Percentiles rank a stretch among this genome's conserved stretches.
These are phyloP conservation scores for Willowsia nigromaculata DNA, from an alignment of 2,888 invertebrate species.

Conservation along the genomic window DNA sequence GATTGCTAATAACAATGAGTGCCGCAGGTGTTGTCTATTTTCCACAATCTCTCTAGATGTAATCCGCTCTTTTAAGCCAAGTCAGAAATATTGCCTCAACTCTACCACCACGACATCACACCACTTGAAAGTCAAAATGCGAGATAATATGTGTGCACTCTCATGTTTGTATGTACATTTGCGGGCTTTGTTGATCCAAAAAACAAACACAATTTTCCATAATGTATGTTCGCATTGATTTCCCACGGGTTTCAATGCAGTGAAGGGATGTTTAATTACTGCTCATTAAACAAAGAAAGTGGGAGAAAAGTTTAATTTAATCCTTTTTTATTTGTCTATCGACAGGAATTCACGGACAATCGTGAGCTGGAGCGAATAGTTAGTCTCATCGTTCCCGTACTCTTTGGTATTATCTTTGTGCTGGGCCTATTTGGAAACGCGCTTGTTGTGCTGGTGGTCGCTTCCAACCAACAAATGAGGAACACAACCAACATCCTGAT, in stretches of 20 bases:
- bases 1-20: background rate
- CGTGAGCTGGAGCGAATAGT: slow-evolving; percentile 84
- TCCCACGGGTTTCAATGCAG: background rate
- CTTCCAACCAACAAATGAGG: slow-evolving; percentile 87
- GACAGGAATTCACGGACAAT: slow-evolving; percentile 78
- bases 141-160: background rate
- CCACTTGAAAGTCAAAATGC: background rate
- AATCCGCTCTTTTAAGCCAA: background rate
- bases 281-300: background rate
- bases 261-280: background rate
- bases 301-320: background rate
- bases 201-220: background rate
- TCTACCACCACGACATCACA: no score
- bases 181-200: background rate
- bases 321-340: background rate
- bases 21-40: slow-evolving; percentile 9
- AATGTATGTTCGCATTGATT: background rate
- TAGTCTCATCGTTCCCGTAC: slow-evolving; percentile 87
- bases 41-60: background rate
- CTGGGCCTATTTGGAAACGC: slow-evolving; percentile 93
- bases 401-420: slow-evolving; percentile 92
- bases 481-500: slow-evolving; percentile 96
- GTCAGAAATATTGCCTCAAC: background rate
- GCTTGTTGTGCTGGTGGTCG: slow-evolving; percentile 92
- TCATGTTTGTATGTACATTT: background rate